Conservation (phyloP, 2,888 invertebrate genomes). For the Ferrisia virgata region DNA sequence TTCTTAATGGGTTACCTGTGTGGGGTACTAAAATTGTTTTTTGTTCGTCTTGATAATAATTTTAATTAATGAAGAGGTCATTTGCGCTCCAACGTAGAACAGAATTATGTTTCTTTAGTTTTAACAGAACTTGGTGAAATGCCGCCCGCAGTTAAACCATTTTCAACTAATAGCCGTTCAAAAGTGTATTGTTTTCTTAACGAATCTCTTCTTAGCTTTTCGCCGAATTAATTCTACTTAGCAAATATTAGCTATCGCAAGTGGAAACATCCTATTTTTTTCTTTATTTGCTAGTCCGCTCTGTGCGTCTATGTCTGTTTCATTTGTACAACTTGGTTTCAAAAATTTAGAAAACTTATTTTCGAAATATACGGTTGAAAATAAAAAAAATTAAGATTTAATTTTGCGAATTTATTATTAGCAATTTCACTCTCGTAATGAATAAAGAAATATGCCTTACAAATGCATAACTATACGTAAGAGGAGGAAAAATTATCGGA, state of each 20-base stretch:
- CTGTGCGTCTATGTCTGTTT: too few relatives aligned
- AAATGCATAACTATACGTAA: too few relatives aligned
- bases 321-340: too few relatives aligned
- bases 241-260: neutral
- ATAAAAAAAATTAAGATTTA: too few relatives aligned
- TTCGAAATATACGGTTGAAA: too few relatives aligned
- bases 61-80: constrained; percentile 33
- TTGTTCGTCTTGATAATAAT: constrained; percentile 34
- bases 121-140: neutral
- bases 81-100: constrained; percentile 16
- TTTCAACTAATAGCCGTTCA: constrained; percentile 11
- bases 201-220: constrained; percentile 8
- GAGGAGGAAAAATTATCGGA: too few relatives aligned
- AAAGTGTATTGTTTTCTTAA: constrained; percentile 21
- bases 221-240: neutral
- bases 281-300: neutral
- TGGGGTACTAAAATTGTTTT: constrained; percentile 43
- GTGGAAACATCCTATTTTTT: neutral
- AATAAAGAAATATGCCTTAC: too few relatives aligned
- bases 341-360: too few relatives aligned
- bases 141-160: neutral
- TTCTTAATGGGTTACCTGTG: constrained; percentile 44
- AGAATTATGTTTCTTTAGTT: constrained; percentile 2
- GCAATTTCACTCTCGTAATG: too few relatives aligned
- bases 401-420: too few relatives aligned